These are phyloP conservation scores for Eristalis pertinax DNA, from an alignment of 2,888 invertebrate genomes.

Conservation along the genomic window DNA sequence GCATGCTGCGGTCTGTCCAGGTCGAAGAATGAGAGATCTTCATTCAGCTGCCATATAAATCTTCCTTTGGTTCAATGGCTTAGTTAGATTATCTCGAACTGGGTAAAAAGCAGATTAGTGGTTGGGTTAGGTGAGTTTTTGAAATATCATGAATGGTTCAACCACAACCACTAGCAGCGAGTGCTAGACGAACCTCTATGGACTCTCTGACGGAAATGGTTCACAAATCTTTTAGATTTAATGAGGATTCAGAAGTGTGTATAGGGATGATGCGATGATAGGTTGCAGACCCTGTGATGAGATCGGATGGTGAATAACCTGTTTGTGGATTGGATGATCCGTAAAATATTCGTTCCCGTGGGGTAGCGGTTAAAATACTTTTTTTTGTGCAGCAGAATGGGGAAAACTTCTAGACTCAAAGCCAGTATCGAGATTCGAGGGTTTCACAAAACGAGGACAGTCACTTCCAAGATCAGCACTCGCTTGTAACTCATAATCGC, in stretches of 20 bases:
- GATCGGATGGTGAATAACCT: not conserved
- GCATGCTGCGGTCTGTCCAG: conserved; percentile 64
- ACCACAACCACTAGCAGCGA: not conserved
- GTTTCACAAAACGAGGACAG: no score
- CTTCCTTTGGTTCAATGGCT: conserved; percentile 60
- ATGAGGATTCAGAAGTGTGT: not conserved
- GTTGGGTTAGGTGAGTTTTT: conserved; percentile 49
- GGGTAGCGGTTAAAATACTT: no score
- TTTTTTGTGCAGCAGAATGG: no score
- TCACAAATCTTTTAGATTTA: conserved; percentile 45
- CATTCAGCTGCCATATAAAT: conserved; percentile 66
- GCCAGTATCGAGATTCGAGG: no score
- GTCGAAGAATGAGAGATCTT: conserved; percentile 60
- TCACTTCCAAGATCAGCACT: no score
- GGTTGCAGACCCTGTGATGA: not conserved
- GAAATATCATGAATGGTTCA: conserved; percentile 60
- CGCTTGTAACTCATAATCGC: no score
- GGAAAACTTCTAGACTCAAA: no score
- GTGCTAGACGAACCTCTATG: not conserved
- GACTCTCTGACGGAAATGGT: conserved; percentile 18
- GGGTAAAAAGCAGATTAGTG: conserved; percentile 59
- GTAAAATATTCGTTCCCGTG: no score
- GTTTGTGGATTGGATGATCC: not conserved
- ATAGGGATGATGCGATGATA: not conserved
- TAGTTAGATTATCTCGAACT: conserved; percentile 63